These are phyloP conservation scores for Danaus plexippus DNA, from an alignment of 1,140 invertebrate genomes.

Conservation along the genomic window DNA sequence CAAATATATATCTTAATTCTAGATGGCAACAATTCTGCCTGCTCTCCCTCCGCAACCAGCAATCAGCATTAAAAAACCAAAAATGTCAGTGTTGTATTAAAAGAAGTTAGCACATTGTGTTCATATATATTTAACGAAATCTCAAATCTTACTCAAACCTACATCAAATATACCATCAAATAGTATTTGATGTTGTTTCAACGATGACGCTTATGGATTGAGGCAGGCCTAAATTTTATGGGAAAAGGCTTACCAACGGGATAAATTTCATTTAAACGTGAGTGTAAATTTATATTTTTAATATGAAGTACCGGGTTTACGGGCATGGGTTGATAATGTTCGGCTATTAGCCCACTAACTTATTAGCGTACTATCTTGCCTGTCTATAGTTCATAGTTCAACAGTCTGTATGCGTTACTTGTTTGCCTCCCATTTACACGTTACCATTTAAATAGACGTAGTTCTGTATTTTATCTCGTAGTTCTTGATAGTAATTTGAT, in stretches of 20 bases:
- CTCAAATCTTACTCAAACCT: constrained; percentile 2
- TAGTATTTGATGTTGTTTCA: constrained; percentile 13
- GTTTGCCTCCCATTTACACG: neutral
- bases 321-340: constrained; percentile 13
- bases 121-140: constrained; percentile 22
- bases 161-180: constrained; percentile 19
- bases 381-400: constrained; percentile 24
- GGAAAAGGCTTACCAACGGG: constrained; percentile 43
- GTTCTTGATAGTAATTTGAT: too few species aligned
- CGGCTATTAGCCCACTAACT: constrained; percentile 50
- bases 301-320: too few species aligned
- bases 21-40: too few species aligned
- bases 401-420: constrained; percentile 7
- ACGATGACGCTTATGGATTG: constrained; percentile 42
- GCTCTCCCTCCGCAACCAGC: too few species aligned
- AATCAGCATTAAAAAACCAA: constrained; percentile 15
- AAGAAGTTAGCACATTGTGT: constrained; percentile 51
- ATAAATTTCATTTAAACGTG: constrained; percentile 47
- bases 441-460: too few species aligned
- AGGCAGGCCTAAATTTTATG: constrained; percentile 45
- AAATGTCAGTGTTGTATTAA: constrained; percentile 52
- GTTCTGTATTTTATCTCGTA: too few species aligned
- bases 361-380: constrained; percentile 63
- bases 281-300: constrained; percentile 26
- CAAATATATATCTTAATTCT: too few species aligned